Evolutionary conservation across 2,888 invertebrate genomes (phyloP), one percentile per base, ranked within the genome.

Genomic region (Actias luna): DNA sequence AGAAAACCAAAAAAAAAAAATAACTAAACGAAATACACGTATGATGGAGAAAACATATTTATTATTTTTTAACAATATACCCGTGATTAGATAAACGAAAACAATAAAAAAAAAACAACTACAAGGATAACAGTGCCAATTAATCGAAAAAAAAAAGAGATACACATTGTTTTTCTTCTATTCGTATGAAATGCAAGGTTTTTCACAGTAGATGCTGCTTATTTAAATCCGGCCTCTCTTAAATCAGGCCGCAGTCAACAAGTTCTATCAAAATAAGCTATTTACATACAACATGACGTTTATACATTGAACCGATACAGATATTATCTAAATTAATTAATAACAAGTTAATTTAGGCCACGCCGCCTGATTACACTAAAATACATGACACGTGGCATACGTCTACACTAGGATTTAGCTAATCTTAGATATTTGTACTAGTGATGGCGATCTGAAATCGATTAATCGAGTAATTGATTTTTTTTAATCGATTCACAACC

Each of bases 51-150:
- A 87, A 90, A 88, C 85, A 78, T 86, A 68, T 91, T 89, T 89
- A 88, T 83, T 84, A 75, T 76, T 68, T 52, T 85, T 84, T 80
- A 86, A 89, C 84, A 91, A 89, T 85, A 85, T 81, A 81, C 82
- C 82, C 78, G 75, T 78, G 78, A 76, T 76, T 50, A 84, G 77
- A 81, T 82, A 85, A 75, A 82, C 75, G 74, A 85, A 85, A 87
- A 79, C 78, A 84, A 85, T 16, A 29, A 52, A 50, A 78, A 73
- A 83, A 82, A 82, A 86, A 82, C 84, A 88, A 87, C 82, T 84
- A 88, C 79, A 83, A 84, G 80, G 84, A 88, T 85, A 92, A 91
- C 91, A 92, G 88, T 89, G 91, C 90, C 89, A 86, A 92, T 88
- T 85, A 78, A 77, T 78, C 84, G 84, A 16, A 14, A 36, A 50